These are phyloP conservation scores for Chaitophorus viminalis DNA, from an alignment of 2,888 invertebrate species.

Conservation along the genomic window DNA sequence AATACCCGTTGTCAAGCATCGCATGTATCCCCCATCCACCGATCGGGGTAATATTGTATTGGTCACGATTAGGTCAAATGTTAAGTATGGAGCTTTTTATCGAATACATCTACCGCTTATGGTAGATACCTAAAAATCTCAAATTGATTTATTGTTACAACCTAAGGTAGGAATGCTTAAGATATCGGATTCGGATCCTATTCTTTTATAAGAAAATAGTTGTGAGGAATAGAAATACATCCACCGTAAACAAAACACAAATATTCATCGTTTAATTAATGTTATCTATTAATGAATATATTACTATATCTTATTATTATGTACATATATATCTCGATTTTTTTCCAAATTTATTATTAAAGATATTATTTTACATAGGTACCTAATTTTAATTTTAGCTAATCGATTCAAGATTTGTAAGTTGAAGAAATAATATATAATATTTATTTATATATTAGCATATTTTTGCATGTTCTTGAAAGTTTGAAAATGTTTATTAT, in stretches of 20 bases:
- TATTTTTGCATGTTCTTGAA: too few relatives aligned
- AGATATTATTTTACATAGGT: too few relatives aligned
- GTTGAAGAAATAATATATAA: too few relatives aligned
- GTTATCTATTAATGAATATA: too few relatives aligned
- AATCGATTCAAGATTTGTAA: too few relatives aligned
- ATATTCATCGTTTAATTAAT: neutral
- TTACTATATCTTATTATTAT: too few relatives aligned
- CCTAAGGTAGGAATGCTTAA: neutral
- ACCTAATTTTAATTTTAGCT: too few relatives aligned
- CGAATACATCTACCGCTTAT: conserved; percentile 46
- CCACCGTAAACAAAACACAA: conserved; percentile 5
- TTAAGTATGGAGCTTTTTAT: conserved; percentile 62
- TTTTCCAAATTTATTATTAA: too few relatives aligned
- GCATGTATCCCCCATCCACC: conserved; percentile 3
- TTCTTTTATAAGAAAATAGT: neutral
- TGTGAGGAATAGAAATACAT: neutral
- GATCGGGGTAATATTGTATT: conserved; percentile 57
- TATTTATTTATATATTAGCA: too few relatives aligned
- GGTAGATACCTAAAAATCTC: conserved; percentile 39
- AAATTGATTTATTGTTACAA: conserved; percentile 57
- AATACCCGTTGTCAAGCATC: conserved; percentile 1
- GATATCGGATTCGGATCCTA: conserved; percentile 38
- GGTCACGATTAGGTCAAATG: conserved; percentile 61
- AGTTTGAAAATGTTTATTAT: too few relatives aligned
- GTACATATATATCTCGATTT: too few relatives aligned